These are phyloP conservation scores for Trachops cirrhosus DNA, from an alignment of 2,797 vertebrate genomes.

Conservation along the genomic window DNA sequence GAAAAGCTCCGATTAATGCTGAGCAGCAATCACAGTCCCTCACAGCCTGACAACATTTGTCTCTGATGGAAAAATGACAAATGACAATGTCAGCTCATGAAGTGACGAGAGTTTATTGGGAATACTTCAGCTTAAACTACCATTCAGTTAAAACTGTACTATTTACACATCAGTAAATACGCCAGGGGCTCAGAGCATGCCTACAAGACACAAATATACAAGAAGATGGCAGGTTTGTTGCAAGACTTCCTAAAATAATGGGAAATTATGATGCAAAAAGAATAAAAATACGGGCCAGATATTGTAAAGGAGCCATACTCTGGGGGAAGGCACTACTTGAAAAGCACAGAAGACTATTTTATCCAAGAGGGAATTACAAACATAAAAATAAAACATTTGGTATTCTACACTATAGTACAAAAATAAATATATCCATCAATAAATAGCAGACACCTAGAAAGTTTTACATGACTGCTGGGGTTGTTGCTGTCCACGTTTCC, in stretches of 20 bases:
- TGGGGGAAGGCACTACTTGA: background rate
- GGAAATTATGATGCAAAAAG: slow-evolving; percentile 18
- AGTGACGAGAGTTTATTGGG: background rate
- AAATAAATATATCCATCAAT: slow-evolving; percentile 99
- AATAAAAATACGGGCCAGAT: background rate
- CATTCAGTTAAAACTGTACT: slow-evolving; percentile 11
- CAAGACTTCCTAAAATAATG: slow-evolving; percentile 6
- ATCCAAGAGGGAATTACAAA: slow-evolving; percentile 68
- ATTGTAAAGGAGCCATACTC: background rate
- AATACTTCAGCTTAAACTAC: background rate
- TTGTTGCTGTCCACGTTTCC: slow-evolving; percentile 29
- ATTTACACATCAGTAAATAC: slow-evolving; percentile 54
- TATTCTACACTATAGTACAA: slow-evolving; percentile 89
- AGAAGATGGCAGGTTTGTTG: background rate
- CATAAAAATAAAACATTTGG: slow-evolving; percentile 85
- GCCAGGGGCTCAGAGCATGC: background rate
- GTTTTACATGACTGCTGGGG: slow-evolving; percentile 66
- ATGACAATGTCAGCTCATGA: background rate
- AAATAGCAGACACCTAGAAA: slow-evolving; percentile 93
- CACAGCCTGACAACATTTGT: background rate
- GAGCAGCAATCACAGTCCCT: background rate
- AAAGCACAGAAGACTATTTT: background rate
- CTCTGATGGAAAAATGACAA: background rate
- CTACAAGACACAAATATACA: slow-evolving; percentile 34
- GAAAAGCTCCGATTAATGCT: background rate